Evolutionary conservation across 92 coral and sea anemone genomes (phyloP).

Genomic region (Heliopora coerulea): DNA sequence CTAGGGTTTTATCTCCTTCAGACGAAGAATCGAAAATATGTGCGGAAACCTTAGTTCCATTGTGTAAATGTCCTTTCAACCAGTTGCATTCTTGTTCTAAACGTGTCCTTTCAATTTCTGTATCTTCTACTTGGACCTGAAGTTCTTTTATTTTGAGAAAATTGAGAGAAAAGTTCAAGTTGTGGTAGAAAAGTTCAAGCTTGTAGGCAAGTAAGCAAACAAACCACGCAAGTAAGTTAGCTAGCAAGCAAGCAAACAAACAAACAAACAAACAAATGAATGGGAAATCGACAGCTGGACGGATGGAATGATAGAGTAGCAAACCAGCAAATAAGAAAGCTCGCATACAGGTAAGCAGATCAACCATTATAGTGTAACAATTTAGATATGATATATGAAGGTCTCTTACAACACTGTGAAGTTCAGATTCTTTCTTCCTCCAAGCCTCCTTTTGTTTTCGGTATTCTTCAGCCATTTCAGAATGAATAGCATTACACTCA

Average conservation of each 20-base stretch:
- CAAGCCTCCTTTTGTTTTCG: constrained; percentile 68
- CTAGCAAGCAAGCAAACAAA: too few relatives aligned
- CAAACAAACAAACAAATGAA: too few relatives aligned
- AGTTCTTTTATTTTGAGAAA: constrained; percentile 36
- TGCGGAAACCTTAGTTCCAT: constrained; percentile 1
- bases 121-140: constrained; percentile 32
- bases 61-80: background rate
- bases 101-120: constrained; percentile 16
- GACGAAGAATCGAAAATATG: background rate
- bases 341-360: too few relatives aligned
- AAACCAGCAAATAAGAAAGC: too few relatives aligned
- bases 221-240: too few relatives aligned
- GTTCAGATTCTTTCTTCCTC: constrained; percentile 83
- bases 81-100: constrained; percentile 10
- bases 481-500: constrained; percentile 88
- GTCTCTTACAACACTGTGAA: constrained; percentile 77
- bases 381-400: too few relatives aligned
- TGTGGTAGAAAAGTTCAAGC: too few relatives aligned
- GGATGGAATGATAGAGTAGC: too few relatives aligned
- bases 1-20: background rate
- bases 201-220: too few relatives aligned
- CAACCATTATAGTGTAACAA: too few relatives aligned
- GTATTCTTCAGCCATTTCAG: constrained; percentile 83
- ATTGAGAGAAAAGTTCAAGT: too few relatives aligned
- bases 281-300: too few relatives aligned